A percentile compares a stretch with the other conserved stretches of the same genome.
phyloP scores from a whole-genome alignment of 2,797 vertebrate species.

The Helicolenus hilgendorfi region DNA sequence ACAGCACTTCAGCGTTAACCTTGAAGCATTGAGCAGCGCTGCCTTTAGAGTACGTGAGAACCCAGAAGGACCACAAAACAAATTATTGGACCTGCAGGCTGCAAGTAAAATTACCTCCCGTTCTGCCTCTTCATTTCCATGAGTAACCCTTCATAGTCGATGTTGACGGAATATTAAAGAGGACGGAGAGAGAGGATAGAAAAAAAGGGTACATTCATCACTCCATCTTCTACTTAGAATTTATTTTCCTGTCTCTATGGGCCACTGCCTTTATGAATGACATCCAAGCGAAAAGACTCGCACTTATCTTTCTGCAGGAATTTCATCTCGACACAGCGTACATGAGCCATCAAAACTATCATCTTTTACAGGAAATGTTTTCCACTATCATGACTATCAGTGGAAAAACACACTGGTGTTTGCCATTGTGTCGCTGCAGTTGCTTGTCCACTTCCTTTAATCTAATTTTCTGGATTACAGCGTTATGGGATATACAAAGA shows the following conservation, averaged over 20 bases:
- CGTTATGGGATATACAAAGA: not conserved
- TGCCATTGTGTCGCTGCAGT: conserved; percentile 6
- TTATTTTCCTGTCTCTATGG: conserved; percentile 55
- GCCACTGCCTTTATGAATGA: conserved; percentile 63
- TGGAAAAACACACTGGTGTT: conserved; percentile 30
- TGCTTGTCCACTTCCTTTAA: conserved; percentile 20
- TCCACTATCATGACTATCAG: conserved; percentile 60
- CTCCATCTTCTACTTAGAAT: conserved; percentile 55
- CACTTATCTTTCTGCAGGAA: conserved; percentile 63
- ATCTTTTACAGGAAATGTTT: conserved; percentile 53
- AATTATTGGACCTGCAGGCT: conserved; percentile 80
- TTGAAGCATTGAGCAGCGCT: conserved; percentile 81
- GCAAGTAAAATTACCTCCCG: conserved; percentile 81
- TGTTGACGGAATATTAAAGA: conserved; percentile 86
- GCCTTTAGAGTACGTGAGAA: conserved; percentile 72
- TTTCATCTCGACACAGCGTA: conserved; percentile 47
- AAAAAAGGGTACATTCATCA: conserved; percentile 64
- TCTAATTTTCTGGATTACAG: conserved; percentile 65
- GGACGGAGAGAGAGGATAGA: conserved; percentile 50
- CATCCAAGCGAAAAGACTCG: conserved; percentile 65
- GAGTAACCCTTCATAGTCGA: conserved; percentile 80
- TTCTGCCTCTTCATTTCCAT: conserved; percentile 83
- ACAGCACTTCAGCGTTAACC: conserved; percentile 85
- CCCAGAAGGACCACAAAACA: conserved; percentile 83
- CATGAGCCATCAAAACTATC: conserved; percentile 31